Percentiles rank a stretch among this genome's conserved stretches.
phyloP scores from a whole-genome alignment of 2,113 vertebrate genomes.

The Peucedramus taeniatus region DNA sequence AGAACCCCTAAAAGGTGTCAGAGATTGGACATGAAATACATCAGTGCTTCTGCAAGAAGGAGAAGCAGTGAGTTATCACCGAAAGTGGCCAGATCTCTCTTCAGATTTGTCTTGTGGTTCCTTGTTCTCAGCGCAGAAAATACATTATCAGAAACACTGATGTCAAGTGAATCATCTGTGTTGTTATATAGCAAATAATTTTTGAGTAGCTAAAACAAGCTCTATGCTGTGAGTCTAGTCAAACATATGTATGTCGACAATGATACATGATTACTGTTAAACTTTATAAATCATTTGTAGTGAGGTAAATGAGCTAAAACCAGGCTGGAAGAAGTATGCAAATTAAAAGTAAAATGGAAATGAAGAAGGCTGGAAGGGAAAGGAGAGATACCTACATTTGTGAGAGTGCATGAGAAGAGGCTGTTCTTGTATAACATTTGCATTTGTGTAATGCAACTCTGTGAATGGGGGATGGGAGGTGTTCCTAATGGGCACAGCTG shows the following conservation, averaged over 20 bases:
- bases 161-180: not conserved
- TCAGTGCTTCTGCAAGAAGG: not conserved
- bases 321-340: constrained; percentile 25
- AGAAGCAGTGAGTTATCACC: not conserved
- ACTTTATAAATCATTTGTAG: constrained; percentile 33
- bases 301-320: constrained; percentile 40
- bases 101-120: not conserved
- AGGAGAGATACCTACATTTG: not conserved
- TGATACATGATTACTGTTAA: constrained; percentile 36
- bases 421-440: not conserved
- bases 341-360: constrained; percentile 20
- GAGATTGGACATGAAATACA: not conserved
- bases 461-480: not conserved
- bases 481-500: not conserved
- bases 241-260: not conserved
- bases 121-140: not conserved
- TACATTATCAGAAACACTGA: not conserved
- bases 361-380: not conserved
- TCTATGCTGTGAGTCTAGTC: not conserved
- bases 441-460: not conserved
- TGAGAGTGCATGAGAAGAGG: not conserved
- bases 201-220: constrained; percentile 1
- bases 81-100: not conserved
- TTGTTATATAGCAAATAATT: not conserved
- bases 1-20: not conserved